These are phyloP conservation scores for Poecilobothrus nobilitatus DNA, from an alignment of 2,888 invertebrate species.

Conservation along the genomic window DNA sequence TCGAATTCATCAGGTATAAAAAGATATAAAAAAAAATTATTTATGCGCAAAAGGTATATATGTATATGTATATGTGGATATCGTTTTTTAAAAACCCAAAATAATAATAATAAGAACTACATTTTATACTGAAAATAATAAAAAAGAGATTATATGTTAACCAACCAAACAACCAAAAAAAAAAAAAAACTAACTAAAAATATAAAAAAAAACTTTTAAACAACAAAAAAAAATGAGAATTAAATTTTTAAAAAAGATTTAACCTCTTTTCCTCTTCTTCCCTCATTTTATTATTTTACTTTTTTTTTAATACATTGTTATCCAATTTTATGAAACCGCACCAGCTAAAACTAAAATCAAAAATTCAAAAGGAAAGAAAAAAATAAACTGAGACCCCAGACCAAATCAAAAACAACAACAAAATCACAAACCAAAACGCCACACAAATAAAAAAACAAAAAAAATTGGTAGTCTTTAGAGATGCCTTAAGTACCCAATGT, in stretches of 20 bases:
- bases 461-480: slow-evolving; percentile 1
- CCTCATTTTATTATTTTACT: not conserved
- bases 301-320: not conserved
- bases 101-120: not conserved
- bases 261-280: not conserved
- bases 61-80: not conserved
- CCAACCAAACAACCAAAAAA: not conserved
- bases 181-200: too few species aligned
- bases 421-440: not conserved
- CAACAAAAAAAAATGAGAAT: too few species aligned
- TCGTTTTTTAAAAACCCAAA: not conserved
- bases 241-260: not conserved
- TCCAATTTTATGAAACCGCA: slow-evolving; percentile 1
- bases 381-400: not conserved
- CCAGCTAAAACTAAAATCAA: not conserved
- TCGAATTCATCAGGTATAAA: slow-evolving; percentile 1
- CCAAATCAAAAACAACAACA: not conserved
- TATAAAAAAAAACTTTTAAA: too few species aligned
- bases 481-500: slow-evolving; percentile 6
- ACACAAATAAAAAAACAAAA: not conserved
- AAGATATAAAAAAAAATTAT: not conserved
- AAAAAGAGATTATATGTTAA: slow-evolving; percentile 3
- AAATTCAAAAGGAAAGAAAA: not conserved
- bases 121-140: slow-evolving; percentile 4
- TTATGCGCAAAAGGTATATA: not conserved